Conservation (phyloP, 2,888 invertebrate genomes). For the Pristionchus entomophagus region DNA sequence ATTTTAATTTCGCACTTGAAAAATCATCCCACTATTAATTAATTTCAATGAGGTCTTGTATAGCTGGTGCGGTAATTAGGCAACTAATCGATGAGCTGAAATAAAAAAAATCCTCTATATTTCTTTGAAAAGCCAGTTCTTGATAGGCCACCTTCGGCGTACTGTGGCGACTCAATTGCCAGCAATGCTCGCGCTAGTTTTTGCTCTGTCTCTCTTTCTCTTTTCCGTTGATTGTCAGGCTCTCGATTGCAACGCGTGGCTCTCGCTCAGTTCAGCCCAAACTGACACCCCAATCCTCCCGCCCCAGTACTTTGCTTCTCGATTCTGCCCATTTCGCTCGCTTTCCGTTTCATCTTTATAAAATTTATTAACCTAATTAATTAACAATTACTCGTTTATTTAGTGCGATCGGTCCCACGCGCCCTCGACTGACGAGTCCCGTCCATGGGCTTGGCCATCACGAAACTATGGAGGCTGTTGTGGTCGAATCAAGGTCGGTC, state of each 20-base stretch:
- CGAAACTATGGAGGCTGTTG: constrained; percentile 66
- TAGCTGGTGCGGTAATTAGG: too few relatives aligned
- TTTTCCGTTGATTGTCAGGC: constrained; percentile 5
- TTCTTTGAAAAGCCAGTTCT: background rate
- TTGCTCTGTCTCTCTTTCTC: background rate
- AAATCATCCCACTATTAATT: too few relatives aligned
- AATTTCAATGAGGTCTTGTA: too few relatives aligned
- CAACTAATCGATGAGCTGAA: too few relatives aligned
- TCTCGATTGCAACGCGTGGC: background rate
- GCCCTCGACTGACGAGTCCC: background rate
- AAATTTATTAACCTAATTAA: too few relatives aligned
- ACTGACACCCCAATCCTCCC: too few relatives aligned
- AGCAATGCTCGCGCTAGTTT: background rate
- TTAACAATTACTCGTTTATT: too few relatives aligned
- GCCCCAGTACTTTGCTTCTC: too few relatives aligned
- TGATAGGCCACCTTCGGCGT: background rate
- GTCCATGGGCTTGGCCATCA: constrained; percentile 67
- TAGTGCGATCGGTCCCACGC: background rate
- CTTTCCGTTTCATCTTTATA: too few relatives aligned
- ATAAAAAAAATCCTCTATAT: background rate
- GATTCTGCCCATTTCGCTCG: too few relatives aligned
- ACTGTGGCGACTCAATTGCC: background rate
- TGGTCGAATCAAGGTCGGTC: constrained; percentile 67
- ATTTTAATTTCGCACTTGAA: background rate
- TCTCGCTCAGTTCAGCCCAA: too few relatives aligned